These are phyloP conservation scores for Macrotus californicus DNA, from an alignment of 2,113 vertebrate genomes.

Conservation along the genomic window DNA sequence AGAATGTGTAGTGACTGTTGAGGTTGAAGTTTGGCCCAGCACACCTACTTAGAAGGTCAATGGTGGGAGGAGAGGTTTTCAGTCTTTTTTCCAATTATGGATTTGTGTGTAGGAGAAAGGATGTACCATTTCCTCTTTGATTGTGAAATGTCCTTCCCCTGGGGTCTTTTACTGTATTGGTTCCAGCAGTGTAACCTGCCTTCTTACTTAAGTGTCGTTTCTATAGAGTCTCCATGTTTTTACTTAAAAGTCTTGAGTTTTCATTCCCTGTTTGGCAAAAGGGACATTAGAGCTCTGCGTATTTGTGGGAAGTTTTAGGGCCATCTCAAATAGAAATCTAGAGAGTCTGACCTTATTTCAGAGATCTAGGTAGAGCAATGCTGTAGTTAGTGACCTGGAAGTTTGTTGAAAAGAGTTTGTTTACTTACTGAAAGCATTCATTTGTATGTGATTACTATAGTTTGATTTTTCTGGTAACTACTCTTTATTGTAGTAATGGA, in stretches of 20 bases:
- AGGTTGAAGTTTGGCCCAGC: not conserved
- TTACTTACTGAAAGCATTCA: not conserved
- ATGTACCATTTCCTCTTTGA: conserved; percentile 49
- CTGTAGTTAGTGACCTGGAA: not conserved
- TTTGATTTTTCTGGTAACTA: not conserved
- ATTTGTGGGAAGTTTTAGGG: not conserved
- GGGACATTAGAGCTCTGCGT: not conserved
- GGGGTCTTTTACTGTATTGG: not conserved
- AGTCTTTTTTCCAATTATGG: conserved; percentile 39
- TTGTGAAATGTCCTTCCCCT: not conserved
- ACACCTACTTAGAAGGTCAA: conserved; percentile 31
- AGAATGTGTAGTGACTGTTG: not conserved
- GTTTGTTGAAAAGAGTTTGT: not conserved
- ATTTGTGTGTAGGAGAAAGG: conserved; percentile 63
- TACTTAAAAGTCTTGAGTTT: not conserved
- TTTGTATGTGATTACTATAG: not conserved
- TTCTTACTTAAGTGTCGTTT: conserved; percentile 26
- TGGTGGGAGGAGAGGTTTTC: conserved; percentile 32
- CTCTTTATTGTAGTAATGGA: not conserved
- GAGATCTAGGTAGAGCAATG: not conserved
- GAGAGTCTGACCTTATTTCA: not conserved
- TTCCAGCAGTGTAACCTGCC: conserved; percentile 23
- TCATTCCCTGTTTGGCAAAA: not conserved
- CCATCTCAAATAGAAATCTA: not conserved
- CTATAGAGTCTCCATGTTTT: not conserved